Evolutionary conservation across 2,113 vertebrate genomes (phyloP).

Genomic region (Chionis minor): DNA sequence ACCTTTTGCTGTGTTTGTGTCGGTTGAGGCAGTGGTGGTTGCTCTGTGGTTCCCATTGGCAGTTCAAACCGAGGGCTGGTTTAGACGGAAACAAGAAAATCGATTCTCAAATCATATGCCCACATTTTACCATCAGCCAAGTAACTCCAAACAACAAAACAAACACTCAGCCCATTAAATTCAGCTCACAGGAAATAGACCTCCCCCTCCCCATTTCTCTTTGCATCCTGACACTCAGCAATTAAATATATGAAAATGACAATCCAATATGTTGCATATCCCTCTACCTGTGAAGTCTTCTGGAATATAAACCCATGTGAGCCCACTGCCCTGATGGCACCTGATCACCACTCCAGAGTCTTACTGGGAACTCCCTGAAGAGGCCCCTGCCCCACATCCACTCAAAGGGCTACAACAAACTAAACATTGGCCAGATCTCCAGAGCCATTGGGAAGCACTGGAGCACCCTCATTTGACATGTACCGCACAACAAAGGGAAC

Average conservation of each 20-base stretch:
- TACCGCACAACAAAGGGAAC: not conserved
- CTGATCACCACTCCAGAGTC: not conserved
- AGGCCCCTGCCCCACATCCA: not conserved
- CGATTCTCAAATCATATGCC: not conserved
- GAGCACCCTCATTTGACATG: not conserved
- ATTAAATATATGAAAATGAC: not conserved
- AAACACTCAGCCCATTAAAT: not conserved
- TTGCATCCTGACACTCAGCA: not conserved
- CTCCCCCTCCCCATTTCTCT: not conserved
- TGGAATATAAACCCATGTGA: not conserved
- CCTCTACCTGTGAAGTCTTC: not conserved
- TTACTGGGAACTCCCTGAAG: not conserved
- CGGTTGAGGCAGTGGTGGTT: slow-evolving; percentile 91
- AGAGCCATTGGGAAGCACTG: not conserved
- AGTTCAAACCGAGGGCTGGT: slow-evolving; percentile 95
- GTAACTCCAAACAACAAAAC: not conserved
- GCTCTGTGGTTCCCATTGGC: slow-evolving; percentile 95
- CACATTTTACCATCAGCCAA: not conserved
- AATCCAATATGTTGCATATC: not conserved
- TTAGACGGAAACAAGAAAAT: slow-evolving; percentile 33
- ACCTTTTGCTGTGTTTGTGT: slow-evolving; percentile 89
- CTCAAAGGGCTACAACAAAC: not conserved
- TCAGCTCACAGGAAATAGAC: not conserved
- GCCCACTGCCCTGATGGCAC: not conserved
- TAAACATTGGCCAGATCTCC: not conserved